phyloP scores from a whole-genome alignment of 64 coral and sea anemone genomes.

The Pocillopora damicornis region DNA sequence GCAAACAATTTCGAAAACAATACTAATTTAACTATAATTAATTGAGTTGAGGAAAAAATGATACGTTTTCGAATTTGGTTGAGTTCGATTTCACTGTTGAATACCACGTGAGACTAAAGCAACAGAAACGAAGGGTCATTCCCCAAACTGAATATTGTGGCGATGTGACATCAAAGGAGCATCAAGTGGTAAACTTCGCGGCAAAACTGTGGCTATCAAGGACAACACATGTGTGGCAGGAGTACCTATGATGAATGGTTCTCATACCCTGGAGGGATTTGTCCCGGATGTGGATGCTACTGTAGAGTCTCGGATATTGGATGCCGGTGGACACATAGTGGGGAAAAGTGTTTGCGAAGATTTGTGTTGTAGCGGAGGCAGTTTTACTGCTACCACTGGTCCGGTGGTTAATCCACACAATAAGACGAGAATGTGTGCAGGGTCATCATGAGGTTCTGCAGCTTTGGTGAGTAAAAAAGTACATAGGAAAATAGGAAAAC shows the following conservation, averaged over 20 bases:
- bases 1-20: no score
- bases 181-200: conserved; percentile 47
- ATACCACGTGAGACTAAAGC: no score
- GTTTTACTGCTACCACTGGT: conserved; percentile 70
- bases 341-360: conserved; percentile 85
- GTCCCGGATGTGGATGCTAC: conserved; percentile 83
- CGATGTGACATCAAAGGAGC: conserved; percentile 70
- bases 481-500: no score
- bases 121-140: no score
- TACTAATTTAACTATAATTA: no score
- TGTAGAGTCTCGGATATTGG: conserved; percentile 77
- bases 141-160: not conserved
- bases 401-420: conserved; percentile 76
- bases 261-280: conserved; percentile 56
- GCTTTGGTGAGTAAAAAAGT: conserved; percentile 53
- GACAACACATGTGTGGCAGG: conserved; percentile 73
- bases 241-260: conserved; percentile 89
- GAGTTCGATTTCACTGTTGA: no score
- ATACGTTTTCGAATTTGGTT: no score
- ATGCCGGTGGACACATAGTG: conserved; percentile 77
- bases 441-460: conserved; percentile 82
- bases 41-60: no score
- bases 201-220: conserved; percentile 76
- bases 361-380: conserved; percentile 61
- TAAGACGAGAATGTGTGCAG: conserved; percentile 58